Evolutionary conservation across 2,888 invertebrate species (phyloP), one percentile per base, ranked within the genome.

Genomic region (Drosophila yooni): DNA sequence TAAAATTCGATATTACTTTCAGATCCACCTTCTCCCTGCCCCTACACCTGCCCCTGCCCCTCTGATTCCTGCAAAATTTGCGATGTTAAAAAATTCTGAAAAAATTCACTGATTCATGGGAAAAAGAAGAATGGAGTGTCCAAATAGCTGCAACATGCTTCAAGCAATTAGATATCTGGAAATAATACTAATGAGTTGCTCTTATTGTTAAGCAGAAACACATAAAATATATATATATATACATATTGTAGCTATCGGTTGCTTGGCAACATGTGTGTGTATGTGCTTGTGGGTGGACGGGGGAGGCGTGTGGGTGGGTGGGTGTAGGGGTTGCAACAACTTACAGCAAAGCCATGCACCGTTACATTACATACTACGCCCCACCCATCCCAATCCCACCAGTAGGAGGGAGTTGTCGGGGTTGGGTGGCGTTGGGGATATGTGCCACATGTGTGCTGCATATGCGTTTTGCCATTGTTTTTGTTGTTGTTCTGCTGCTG

Each of bases 361-460:
- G 36, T 27, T 54, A 56, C 29, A 40, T 50, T 50, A 29, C 50
- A 25, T 27, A 50, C 27, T 3, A 31, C 25, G 8, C 25, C 21
- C 15, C 15, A 25, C 46, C 25, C 13, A n/a, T 2, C 36, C 25
- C 38, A 33, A 33, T 33, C 43, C 50, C 46, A 18, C 54, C 50
- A 58, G 36, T 18, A 25, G 25, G 29, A 48, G 33, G 59, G 36
- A 43, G 52, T 15, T 2, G 27, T 13, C n/a, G 29, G n/a, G 15
- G 15, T 13, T 11, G 34, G 34, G 21, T 36, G 48, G 48, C 40
- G 56, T 29, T 64, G 34, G 31, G 38, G 11, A 64, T 15, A 25
- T 46, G 57, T 53, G 38, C n/a, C 54, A 74, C 84, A 84, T 77
- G 65, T 82, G 85, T 77, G 70, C 65, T 46, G 76, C 85, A 84